Evolutionary conservation across 2,113 vertebrate genomes (phyloP).

Genomic region (Dicrurus megarhynchus): DNA sequence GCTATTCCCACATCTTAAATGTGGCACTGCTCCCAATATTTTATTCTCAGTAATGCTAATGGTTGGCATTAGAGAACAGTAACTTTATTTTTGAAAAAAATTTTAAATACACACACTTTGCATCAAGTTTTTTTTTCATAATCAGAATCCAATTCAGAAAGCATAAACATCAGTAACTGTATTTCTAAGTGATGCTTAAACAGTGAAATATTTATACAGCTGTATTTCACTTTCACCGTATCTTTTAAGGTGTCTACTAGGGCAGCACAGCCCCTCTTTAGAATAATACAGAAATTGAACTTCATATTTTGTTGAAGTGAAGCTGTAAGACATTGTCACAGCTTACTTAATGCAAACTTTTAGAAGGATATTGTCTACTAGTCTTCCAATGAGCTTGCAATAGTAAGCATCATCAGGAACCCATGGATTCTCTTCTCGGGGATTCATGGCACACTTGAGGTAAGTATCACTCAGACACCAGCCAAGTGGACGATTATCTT

Average conservation of each 20-base stretch:
- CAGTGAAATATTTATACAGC: neutral
- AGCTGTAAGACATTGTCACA: neutral
- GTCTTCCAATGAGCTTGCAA: conserved; percentile 94
- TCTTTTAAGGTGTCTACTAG: neutral
- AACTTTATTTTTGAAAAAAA: neutral
- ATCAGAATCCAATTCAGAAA: neutral
- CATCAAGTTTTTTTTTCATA: neutral
- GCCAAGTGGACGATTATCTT: conserved; percentile 92
- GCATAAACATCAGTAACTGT: neutral
- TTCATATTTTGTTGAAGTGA: neutral
- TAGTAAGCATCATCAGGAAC: conserved; percentile 97
- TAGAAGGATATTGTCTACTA: conserved; percentile 98
- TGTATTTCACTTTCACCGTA: neutral
- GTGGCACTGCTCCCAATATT: neutral
- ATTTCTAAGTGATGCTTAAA: neutral
- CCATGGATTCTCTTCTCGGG: conserved; percentile 92
- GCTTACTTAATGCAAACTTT: neutral
- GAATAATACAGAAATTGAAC: neutral
- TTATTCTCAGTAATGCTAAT: neutral
- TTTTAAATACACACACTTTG: neutral
- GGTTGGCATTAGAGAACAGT: neutral
- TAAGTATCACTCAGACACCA: conserved; percentile 98
- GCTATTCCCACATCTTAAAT: neutral
- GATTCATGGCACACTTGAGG: conserved; percentile 91
- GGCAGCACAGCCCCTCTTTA: neutral